These are phyloP conservation scores for Xenops minutus DNA, from an alignment of 2,797 vertebrate genomes.

Conservation along the genomic window DNA sequence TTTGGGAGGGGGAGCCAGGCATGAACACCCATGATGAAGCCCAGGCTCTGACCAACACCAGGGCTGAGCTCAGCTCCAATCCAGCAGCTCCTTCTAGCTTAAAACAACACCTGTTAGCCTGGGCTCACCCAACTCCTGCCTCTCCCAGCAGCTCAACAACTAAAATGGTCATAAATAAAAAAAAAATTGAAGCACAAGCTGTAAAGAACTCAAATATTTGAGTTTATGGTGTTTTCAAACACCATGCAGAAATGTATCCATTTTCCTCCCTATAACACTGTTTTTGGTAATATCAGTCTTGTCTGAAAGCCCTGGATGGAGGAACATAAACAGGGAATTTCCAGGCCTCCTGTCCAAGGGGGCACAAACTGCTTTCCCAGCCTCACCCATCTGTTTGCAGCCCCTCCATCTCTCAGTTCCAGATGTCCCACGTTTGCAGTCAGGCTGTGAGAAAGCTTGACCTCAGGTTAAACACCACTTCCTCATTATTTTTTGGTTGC, in stretches of 20 bases:
- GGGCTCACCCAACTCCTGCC: not conserved
- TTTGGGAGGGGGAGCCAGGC: not conserved
- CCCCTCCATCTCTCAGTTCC: not conserved
- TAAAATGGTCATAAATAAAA: accelerated
- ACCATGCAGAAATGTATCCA: accelerated
- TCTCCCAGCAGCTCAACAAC: not conserved
- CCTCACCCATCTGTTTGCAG: accelerated
- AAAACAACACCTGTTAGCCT: not conserved
- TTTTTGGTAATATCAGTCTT: not conserved
- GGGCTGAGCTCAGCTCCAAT: not conserved
- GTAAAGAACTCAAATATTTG: not conserved
- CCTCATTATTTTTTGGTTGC: not conserved
- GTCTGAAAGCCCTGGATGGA: not conserved
- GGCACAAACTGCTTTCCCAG: not conserved
- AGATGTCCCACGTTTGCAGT: not conserved
- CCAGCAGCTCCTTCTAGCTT: not conserved
- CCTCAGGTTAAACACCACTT: not conserved
- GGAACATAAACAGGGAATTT: not conserved
- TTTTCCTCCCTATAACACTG: accelerated
- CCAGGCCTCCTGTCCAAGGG: not conserved
- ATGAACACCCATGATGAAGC: accelerated
- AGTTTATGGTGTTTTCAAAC: not conserved
- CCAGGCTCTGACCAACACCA: accelerated
- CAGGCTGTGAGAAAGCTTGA: not conserved
- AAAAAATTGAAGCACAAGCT: not conserved